phyloP scores from a whole-genome alignment of 2,113 vertebrate genomes.

The Cyanistes caeruleus region DNA sequence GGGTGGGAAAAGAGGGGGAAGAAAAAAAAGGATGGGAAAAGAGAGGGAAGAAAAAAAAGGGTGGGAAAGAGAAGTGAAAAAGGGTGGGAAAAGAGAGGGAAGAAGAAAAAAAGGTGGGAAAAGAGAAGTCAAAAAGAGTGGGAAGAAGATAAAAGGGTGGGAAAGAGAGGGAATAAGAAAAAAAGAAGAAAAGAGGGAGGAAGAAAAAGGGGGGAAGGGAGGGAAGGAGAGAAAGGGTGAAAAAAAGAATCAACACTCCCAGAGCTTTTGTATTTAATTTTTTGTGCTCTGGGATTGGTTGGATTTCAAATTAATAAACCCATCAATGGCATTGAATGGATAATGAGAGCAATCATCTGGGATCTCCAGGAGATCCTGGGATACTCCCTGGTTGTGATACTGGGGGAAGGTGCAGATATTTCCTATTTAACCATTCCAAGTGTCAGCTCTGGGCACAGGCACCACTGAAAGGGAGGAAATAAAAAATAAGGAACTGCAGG shows the following conservation, averaged over 20 bases:
- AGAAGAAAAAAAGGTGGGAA: background rate
- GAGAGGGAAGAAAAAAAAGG: background rate
- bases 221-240: no score
- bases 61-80: background rate
- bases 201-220: background rate
- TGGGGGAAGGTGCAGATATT: background rate
- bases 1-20: background rate
- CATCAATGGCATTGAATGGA: background rate
- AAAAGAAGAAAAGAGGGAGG: background rate
- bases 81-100: no score
- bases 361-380: background rate
- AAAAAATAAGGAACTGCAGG: background rate
- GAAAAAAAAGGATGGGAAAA: background rate
- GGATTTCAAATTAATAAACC: background rate
- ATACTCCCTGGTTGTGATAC: background rate
- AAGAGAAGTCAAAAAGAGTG: background rate
- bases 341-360: background rate
- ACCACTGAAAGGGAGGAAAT: background rate
- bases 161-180: no score
- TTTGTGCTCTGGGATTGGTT: background rate
- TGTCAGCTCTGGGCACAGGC: background rate
- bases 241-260: no score
- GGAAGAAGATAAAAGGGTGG: fast-evolving
- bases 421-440: background rate
- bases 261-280: background rate